These are phyloP conservation scores for Apodemia hepburni DNA, from an alignment of 2,888 invertebrate species.

Conservation along the genomic window DNA sequence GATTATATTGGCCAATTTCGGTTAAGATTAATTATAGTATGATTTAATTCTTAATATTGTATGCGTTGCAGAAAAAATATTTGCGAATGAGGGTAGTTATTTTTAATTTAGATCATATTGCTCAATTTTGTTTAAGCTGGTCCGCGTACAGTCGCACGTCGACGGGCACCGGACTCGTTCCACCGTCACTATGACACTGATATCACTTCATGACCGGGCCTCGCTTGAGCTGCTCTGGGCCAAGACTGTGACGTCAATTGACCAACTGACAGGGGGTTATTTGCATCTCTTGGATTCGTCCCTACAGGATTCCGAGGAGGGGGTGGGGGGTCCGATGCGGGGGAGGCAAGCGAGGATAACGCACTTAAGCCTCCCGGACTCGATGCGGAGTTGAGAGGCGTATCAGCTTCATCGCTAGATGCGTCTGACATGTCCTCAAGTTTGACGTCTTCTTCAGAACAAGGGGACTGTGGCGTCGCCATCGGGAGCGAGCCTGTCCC, in stretches of 20 bases:
- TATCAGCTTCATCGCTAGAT: conserved; percentile 80
- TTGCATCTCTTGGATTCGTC: conserved; percentile 94
- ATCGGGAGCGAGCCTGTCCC: conserved; percentile 87
- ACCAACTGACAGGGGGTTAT: conserved; percentile 95
- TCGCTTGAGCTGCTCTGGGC: conserved; percentile 60
- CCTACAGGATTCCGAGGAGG: conserved; percentile 89
- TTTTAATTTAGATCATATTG: neutral
- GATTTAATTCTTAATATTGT: too few species aligned
- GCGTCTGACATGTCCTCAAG: conserved; percentile 84
- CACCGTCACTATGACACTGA: conserved; percentile 70
- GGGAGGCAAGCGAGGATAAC: conserved; percentile 84
- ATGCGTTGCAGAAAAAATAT: too few species aligned
- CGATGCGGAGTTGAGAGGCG: conserved; percentile 69
- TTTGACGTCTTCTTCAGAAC: conserved; percentile 87
- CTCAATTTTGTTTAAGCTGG: conserved; percentile 22
- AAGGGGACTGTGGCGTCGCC: conserved; percentile 90
- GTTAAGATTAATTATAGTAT: neutral
- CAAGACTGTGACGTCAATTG: conserved; percentile 89
- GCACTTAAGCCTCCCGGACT: conserved; percentile 75
- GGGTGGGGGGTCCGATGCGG: conserved; percentile 84
- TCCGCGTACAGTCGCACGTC: conserved; percentile 30
- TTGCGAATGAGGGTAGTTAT: neutral
- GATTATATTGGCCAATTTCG: neutral
- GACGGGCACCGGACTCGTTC: conserved; percentile 33
- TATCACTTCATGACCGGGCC: conserved; percentile 68